Evolutionary conservation across 1,140 invertebrate genomes (phyloP).

Genomic region (Mya arenaria): DNA sequence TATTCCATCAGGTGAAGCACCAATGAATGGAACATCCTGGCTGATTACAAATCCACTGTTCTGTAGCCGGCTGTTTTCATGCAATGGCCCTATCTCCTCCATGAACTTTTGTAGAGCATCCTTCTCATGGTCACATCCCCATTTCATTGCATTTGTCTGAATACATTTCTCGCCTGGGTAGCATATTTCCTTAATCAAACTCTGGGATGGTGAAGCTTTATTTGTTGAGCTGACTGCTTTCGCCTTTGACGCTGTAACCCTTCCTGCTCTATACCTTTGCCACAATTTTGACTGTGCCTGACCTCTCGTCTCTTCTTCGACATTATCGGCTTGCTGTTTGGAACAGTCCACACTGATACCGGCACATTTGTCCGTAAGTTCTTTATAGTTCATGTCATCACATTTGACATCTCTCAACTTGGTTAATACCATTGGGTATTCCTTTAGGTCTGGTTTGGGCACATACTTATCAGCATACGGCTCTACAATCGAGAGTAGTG

Average conservation of each 20-base stretch:
- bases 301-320: conserved; percentile 36
- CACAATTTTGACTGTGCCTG: conserved; percentile 6
- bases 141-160: background rate
- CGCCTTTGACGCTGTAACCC: background rate
- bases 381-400: background rate
- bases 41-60: conserved; percentile 14
- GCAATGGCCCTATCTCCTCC: background rate
- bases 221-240: background rate
- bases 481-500: background rate
- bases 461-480: background rate
- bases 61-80: background rate
- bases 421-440: background rate
- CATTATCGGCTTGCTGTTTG: conserved; percentile 12
- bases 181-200: background rate
- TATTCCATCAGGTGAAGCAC: conserved; percentile 17
- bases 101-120: background rate
- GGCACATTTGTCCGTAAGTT: conserved; percentile 20
- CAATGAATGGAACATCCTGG: background rate
- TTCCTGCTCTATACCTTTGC: background rate
- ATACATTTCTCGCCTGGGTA: background rate
- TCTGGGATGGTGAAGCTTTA: background rate
- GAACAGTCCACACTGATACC: background rate
- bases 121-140: conserved; percentile 35
- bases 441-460: background rate
- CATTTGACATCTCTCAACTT: conserved; percentile 15